A percentile compares a stretch with the other conserved stretches of the same genome.
Evolutionary conservation across 1,140 invertebrate species (phyloP).

Genomic region (Cherax quadricarinatus): DNA sequence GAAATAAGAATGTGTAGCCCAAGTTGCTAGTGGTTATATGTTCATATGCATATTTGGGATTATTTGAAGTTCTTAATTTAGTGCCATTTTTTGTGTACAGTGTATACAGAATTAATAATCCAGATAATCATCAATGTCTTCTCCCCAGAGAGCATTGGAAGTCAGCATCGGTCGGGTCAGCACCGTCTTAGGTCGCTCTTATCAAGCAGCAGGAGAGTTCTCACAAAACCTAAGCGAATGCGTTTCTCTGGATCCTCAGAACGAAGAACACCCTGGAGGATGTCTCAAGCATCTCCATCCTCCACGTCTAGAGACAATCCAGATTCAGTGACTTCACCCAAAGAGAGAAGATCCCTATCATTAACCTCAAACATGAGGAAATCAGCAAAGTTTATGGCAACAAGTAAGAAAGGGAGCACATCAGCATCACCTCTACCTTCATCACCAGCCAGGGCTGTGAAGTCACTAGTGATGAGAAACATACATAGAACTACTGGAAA

Average conservation of each 20-base stretch:
- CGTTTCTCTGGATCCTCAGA: not conserved
- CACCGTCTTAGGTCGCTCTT: slow-evolving; percentile 13
- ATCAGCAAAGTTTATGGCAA: not conserved
- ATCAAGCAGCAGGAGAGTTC: slow-evolving; percentile 11
- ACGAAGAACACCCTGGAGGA: not conserved
- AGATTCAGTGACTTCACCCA: not conserved
- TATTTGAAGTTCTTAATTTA: no score
- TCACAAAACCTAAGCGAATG: slow-evolving; percentile 5
- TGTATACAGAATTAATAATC: no score
- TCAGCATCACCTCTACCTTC: not conserved
- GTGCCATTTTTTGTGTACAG: no score
- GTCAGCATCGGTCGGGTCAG: not conserved
- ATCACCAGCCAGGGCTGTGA: slow-evolving; percentile 29
- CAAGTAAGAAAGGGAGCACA: not conserved
- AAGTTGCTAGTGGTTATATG: no score
- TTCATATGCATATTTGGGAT: no score
- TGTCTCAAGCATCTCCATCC: not conserved
- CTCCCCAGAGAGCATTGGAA: slow-evolving; percentile 8
- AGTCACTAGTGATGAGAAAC: slow-evolving; percentile 30
- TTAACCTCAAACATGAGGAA: not conserved
- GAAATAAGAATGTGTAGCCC: no score
- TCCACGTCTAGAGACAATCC: not conserved
- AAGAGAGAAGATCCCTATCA: not conserved
- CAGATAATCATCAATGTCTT: not conserved
- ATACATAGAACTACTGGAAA: slow-evolving; percentile 2